phyloP scores from a whole-genome alignment of 2,113 vertebrate genomes.

The Oreocharis arfaki region DNA sequence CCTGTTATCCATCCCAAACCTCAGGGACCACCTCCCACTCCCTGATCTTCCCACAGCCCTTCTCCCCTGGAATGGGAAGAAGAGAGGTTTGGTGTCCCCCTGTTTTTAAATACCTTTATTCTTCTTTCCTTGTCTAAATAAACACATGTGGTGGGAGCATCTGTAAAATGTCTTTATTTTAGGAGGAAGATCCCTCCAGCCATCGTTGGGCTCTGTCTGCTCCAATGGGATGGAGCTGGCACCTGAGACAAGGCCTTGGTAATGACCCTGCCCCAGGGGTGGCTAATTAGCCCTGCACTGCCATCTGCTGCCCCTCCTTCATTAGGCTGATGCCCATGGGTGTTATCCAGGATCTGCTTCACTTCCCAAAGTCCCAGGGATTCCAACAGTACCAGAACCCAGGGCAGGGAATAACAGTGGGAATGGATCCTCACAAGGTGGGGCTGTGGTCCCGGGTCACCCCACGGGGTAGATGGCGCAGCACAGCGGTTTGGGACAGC shows the following conservation, averaged over 20 bases:
- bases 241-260: fast-evolving
- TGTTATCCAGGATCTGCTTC: not conserved
- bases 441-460: fast-evolving
- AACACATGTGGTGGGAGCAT: not conserved
- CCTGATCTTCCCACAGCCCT: not conserved
- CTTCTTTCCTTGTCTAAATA: not conserved
- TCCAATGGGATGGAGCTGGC: not conserved
- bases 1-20: fast-evolving
- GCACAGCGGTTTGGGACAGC: fast-evolving
- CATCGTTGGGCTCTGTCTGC: fast-evolving
- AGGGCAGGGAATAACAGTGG: fast-evolving
- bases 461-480: fast-evolving
- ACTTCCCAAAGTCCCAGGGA: not conserved
- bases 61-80: not conserved
- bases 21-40: not conserved
- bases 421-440: not conserved
- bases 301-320: not conserved
- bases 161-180: not conserved
- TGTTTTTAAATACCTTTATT: not conserved
- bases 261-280: not conserved
- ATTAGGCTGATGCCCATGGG: not conserved
- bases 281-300: not conserved
- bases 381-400: fast-evolving
- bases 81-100: not conserved
- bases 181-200: not conserved